These are phyloP conservation scores for Steatornis caripensis DNA, from an alignment of 2,113 vertebrate species.

Conservation along the genomic window DNA sequence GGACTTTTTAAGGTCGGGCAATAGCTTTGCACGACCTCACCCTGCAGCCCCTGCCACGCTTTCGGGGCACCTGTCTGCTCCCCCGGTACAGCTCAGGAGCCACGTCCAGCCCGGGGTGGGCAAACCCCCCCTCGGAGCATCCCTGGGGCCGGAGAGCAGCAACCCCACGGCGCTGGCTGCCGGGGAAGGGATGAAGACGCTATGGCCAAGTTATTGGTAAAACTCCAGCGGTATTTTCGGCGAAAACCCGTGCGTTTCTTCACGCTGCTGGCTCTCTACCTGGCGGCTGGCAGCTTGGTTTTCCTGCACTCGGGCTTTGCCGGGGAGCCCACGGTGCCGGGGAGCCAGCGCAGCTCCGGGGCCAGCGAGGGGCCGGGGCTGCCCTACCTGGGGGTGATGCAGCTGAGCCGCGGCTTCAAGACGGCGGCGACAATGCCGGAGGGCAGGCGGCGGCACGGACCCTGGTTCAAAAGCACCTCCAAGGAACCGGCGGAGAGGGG, in stretches of 20 bases:
- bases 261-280: conserved; percentile 90
- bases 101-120: neutral
- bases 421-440: conserved; percentile 39
- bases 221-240: conserved; percentile 91
- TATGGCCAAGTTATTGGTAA: conserved; percentile 91
- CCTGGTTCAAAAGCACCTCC: conserved; percentile 79
- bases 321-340: conserved; percentile 62
- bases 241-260: conserved; percentile 90
- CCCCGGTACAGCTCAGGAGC: neutral
- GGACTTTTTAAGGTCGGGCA: neutral
- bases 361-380: conserved; percentile 44
- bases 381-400: conserved; percentile 72
- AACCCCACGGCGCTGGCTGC: neutral
- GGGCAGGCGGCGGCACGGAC: conserved; percentile 70
- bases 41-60: neutral
- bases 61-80: neutral
- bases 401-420: conserved; percentile 76
- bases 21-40: neutral
- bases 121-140: neutral
- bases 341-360: neutral
- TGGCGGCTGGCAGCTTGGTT: conserved; percentile 89
- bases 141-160: neutral
- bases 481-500: conserved; percentile 62
- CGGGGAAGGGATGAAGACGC: conserved; percentile 68
- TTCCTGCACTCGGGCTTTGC: conserved; percentile 88